These are phyloP conservation scores for Volucella zonaria DNA, from an alignment of 2,888 invertebrate genomes.

Conservation along the genomic window DNA sequence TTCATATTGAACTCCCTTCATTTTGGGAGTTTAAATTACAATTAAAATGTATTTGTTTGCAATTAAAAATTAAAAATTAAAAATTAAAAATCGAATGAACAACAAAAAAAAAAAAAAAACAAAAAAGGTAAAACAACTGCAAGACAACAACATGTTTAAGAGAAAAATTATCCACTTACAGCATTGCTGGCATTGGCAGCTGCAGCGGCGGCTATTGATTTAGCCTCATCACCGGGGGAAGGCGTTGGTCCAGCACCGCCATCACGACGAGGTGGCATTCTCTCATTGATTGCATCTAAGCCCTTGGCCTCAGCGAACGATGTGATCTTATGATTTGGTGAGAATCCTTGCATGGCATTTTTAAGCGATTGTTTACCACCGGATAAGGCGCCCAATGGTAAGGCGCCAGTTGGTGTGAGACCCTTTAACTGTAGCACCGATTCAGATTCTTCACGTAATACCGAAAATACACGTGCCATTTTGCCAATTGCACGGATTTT, in stretches of 20 bases:
- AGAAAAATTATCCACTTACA: conserved; percentile 65
- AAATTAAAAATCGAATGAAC: no score
- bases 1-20: no score
- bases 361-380: conserved; percentile 98
- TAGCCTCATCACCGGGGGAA: conserved; percentile 83
- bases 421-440: conserved; percentile 99
- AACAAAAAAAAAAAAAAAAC: no score
- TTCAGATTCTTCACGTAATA: conserved; percentile 99
- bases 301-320: conserved; percentile 99
- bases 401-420: conserved; percentile 97
- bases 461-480: conserved; percentile 99
- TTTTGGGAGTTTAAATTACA: no score
- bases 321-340: conserved; percentile 98
- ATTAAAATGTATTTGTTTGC: no score
- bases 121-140: neutral
- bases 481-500: conserved; percentile 99
- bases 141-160: conserved; percentile 29
- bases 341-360: conserved; percentile 97
- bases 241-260: conserved; percentile 85
- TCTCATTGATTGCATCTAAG: conserved; percentile 98
- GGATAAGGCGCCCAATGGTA: conserved; percentile 97
- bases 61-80: no score
- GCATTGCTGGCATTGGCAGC: conserved; percentile 67
- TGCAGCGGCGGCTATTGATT: conserved; percentile 70
- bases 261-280: conserved; percentile 97